Percentiles rank a stretch among this genome's conserved stretches.
phyloP scores from a whole-genome alignment of 1,140 invertebrate species.

The Geopemphigus sp. region DNA sequence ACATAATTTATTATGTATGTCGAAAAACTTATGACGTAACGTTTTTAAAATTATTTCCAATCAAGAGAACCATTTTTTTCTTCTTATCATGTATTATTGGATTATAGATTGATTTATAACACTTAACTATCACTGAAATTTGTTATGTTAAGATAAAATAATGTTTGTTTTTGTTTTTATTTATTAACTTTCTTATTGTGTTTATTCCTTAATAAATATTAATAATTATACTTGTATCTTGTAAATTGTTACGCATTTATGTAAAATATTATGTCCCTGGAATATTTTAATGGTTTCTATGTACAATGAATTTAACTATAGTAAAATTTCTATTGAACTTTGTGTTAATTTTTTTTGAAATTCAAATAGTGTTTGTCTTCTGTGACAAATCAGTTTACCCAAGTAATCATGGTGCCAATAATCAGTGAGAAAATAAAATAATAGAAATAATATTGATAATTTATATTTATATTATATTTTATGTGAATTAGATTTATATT shows the following conservation, averaged over 20 bases:
- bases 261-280: neutral
- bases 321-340: neutral
- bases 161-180: no score
- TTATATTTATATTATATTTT: conserved; percentile 8
- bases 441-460: neutral
- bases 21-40: no score
- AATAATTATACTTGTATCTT: no score
- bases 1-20: no score
- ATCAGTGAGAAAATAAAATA: conserved; percentile 19
- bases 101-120: no score
- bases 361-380: neutral
- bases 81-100: no score
- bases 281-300: neutral
- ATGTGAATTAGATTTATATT: conserved; percentile 62
- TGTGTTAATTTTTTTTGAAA: conserved; percentile 13
- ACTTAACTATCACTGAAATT: no score
- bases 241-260: neutral
- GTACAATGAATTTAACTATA: conserved; percentile 9
- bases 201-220: no score
- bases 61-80: no score
- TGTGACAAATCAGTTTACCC: conserved; percentile 14
- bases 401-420: conserved; percentile 8
- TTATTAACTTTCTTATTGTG: no score
- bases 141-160: no score
- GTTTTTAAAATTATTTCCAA: no score